A percentile compares a stretch with the other conserved stretches of the same genome.
Evolutionary conservation across 2,888 invertebrate genomes (phyloP).

Genomic region (Parthenolecanium corni): DNA sequence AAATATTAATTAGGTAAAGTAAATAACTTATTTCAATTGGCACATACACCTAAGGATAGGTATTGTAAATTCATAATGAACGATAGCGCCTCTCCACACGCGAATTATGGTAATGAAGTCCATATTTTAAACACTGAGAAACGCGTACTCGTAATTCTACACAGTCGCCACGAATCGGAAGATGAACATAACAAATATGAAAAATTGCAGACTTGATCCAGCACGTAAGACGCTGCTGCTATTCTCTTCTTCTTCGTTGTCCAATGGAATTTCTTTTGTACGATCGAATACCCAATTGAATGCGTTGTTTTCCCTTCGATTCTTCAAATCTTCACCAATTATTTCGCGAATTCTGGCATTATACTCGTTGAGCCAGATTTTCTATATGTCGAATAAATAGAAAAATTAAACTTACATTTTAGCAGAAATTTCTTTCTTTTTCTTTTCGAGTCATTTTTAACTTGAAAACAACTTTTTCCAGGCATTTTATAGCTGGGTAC

Average conservation of each 20-base stretch:
- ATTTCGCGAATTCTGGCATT: constrained; percentile 58
- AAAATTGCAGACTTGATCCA: background rate
- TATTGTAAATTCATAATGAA: no score
- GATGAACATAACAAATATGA: background rate
- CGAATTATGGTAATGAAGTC: no score
- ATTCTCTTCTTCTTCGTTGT: background rate
- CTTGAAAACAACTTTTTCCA: no score
- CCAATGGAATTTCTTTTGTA: constrained; percentile 41
- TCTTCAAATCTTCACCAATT: constrained; percentile 63
- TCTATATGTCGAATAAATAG: constrained; percentile 42
- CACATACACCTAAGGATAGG: no score
- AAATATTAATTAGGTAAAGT: no score
- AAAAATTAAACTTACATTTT: constrained; percentile 16
- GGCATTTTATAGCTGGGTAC: no score
- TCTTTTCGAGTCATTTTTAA: no score
- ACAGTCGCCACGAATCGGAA: background rate
- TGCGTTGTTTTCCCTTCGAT: constrained; percentile 42
- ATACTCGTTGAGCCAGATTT: constrained; percentile 67
- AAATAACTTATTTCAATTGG: no score
- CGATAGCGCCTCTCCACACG: no score
- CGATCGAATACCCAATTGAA: constrained; percentile 78
- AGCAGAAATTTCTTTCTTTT: background rate
- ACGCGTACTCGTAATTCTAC: no score
- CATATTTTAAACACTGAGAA: no score
- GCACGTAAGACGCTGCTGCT: background rate